phyloP scores from a whole-genome alignment of 2,888 invertebrate species.

The Harpagoxenus sublaevis region DNA sequence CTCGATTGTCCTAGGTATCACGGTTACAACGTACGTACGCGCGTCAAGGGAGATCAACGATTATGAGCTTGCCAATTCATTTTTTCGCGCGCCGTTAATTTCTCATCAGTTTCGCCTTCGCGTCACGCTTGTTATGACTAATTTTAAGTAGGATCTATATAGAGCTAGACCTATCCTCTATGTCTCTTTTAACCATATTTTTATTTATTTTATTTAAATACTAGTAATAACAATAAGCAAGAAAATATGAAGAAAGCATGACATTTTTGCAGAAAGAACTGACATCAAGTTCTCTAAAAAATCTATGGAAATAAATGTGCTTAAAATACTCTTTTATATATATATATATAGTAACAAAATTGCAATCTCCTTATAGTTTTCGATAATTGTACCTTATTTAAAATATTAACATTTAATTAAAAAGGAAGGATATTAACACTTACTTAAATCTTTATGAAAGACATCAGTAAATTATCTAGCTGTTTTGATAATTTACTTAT shows the following conservation, averaged over 20 bases:
- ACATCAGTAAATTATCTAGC: background rate
- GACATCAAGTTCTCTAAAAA: background rate
- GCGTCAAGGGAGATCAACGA: slow-evolving; percentile 40
- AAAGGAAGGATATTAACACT: background rate
- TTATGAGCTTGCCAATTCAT: slow-evolving; percentile 42
- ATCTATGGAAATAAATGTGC: background rate
- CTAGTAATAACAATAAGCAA: background rate
- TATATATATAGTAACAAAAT: background rate
- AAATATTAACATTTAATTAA: background rate
- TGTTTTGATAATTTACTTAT: background rate
- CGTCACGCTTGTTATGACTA: slow-evolving; percentile 10
- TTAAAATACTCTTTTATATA: background rate
- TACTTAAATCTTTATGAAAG: background rate
- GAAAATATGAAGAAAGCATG: background rate
- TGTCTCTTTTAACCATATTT: background rate
- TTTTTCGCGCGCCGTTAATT: slow-evolving; percentile 52
- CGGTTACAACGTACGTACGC: slow-evolving; percentile 45
- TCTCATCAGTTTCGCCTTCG: slow-evolving; percentile 22
- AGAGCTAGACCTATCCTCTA: background rate
- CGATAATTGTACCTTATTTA: background rate
- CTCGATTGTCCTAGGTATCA: slow-evolving; percentile 58
- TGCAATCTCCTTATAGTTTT: background rate
- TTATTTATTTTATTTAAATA: slow-evolving; percentile 7
- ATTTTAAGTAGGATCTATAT: background rate
- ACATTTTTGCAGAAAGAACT: background rate